Evolutionary conservation across 2,888 invertebrate genomes (phyloP).

Genomic region (Monopis laevigella): DNA sequence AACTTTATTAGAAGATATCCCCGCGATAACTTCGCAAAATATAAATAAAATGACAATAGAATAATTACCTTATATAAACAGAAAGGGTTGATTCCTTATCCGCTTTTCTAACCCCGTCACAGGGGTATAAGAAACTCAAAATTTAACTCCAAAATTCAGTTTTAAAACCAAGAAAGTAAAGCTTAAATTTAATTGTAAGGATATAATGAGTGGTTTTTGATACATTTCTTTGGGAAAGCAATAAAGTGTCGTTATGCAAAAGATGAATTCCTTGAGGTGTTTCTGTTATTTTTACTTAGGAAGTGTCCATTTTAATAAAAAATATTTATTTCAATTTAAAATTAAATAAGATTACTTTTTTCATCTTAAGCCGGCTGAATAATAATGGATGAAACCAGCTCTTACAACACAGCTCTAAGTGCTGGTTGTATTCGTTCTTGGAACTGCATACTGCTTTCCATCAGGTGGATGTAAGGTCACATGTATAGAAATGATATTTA

Average conservation of each 20-base stretch:
- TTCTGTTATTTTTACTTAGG: no score
- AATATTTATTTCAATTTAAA: no score
- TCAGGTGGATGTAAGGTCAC: no score
- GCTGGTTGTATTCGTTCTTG: no score
- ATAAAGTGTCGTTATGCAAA: conserved; percentile 27
- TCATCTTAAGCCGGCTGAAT: no score
- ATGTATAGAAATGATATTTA: no score
- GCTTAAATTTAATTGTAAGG: conserved; percentile 12
- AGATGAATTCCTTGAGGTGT: conserved; percentile 10
- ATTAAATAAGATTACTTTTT: no score
- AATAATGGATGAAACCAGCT: no score
- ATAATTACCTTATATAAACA: conserved; percentile 46
- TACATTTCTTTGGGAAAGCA: conserved; percentile 15
- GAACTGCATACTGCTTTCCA: no score
- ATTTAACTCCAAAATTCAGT: neutral
- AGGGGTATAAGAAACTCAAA: conserved; percentile 8
- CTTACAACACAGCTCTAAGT: no score
- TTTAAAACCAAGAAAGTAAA: conserved; percentile 16
- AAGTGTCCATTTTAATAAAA: no score
- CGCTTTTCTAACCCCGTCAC: conserved; percentile 14
- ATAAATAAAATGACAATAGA: conserved; percentile 62
- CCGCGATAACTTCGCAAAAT: conserved; percentile 50
- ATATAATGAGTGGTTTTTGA: conserved; percentile 4
- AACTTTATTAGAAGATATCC: conserved; percentile 57
- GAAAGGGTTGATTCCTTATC: conserved; percentile 23